These are phyloP conservation scores for Trachelipus rathkii DNA, from an alignment of 1,140 invertebrate genomes.

Conservation along the genomic window DNA sequence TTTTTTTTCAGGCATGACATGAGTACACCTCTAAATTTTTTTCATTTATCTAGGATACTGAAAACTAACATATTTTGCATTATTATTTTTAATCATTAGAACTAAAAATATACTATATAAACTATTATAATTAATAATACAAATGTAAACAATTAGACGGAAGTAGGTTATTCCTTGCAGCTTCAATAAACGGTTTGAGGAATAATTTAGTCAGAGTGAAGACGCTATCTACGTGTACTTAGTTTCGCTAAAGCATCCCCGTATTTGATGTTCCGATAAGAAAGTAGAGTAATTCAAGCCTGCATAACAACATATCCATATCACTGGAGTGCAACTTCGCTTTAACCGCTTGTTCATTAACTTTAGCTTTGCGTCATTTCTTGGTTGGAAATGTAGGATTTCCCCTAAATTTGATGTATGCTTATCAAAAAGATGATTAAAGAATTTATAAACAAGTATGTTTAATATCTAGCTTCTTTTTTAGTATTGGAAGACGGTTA, in stretches of 20 bases:
- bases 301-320: neutral
- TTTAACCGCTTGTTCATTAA: neutral
- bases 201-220: constrained; percentile 45
- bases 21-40: too few relatives aligned
- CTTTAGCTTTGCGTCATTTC: neutral
- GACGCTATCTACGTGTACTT: constrained; percentile 14
- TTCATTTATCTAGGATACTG: too few relatives aligned
- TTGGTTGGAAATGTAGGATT: neutral
- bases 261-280: constrained; percentile 16
- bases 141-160: constrained; percentile 16
- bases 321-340: neutral
- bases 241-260: constrained; percentile 39
- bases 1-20: too few relatives aligned
- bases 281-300: constrained; percentile 13
- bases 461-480: too few relatives aligned
- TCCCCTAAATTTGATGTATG: too few relatives aligned
- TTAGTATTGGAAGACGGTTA: too few relatives aligned
- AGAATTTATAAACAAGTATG: too few relatives aligned
- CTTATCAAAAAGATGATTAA: too few relatives aligned
- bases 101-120: too few relatives aligned
- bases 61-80: too few relatives aligned
- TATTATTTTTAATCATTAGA: too few relatives aligned
- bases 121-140: too few relatives aligned
- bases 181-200: constrained; percentile 45
- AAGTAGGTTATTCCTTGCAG: constrained; percentile 46